phyloP scores from a whole-genome alignment of 1,140 invertebrate species.

The Bombus confusus region DNA sequence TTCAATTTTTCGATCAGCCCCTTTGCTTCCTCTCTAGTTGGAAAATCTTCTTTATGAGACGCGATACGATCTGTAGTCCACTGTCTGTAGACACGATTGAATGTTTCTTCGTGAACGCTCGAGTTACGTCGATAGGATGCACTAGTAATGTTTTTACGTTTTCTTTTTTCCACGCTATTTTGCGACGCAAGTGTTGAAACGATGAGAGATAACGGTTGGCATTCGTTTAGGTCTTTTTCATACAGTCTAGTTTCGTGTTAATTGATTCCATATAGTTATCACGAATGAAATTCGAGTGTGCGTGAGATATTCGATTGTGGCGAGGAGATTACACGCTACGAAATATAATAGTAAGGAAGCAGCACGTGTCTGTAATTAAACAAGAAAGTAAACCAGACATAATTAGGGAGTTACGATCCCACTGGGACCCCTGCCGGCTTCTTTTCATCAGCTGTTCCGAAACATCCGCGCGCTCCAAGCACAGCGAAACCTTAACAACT shows the following conservation, averaged over 20 bases:
- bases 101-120: not conserved
- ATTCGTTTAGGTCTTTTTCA: not conserved
- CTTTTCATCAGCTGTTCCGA: not conserved
- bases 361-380: not conserved
- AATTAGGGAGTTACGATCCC: not conserved
- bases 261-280: not conserved
- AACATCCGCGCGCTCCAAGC: not conserved
- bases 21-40: not conserved
- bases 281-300: not conserved
- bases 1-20: constrained; percentile 40
- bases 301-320: not conserved
- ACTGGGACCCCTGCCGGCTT: too few relatives aligned
- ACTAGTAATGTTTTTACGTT: not conserved
- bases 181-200: not conserved
- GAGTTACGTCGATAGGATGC: not conserved
- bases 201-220: not conserved
- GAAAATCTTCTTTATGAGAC: constrained; percentile 10
- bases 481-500: not conserved
- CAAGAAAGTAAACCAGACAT: not conserved
- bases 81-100: too few relatives aligned
- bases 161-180: not conserved
- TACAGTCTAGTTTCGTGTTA: not conserved
- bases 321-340: not conserved
- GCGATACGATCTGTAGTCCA: not conserved
- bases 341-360: not conserved